Evolutionary conservation across 2,888 invertebrate species (phyloP).

Genomic region (Drosophila suboccidentalis): DNA sequence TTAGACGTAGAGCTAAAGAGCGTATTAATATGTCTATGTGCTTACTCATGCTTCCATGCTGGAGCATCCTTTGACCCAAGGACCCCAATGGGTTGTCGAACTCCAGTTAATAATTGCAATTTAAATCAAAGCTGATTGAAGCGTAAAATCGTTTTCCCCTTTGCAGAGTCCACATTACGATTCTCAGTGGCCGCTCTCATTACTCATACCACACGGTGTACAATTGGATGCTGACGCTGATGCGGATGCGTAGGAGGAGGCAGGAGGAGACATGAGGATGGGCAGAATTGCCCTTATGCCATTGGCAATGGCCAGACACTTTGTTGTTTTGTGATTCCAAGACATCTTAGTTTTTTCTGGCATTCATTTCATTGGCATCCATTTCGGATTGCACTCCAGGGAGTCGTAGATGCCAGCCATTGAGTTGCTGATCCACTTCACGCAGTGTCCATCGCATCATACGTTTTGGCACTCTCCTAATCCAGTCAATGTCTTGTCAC

Average conservation of each 20-base stretch:
- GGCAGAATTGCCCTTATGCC: conserved; percentile 12
- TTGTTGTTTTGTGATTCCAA: conserved; percentile 44
- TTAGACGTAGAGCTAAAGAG: background rate
- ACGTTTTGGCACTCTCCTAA: conserved; percentile 50
- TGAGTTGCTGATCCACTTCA: conserved; percentile 45
- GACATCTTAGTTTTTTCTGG: conserved; percentile 63
- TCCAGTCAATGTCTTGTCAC: conserved; percentile 80
- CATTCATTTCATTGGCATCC: conserved; percentile 79
- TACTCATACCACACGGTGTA: conserved; percentile 72
- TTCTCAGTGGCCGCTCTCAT: conserved; percentile 59
- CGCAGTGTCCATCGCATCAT: conserved; percentile 29
- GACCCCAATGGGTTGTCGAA: conserved; percentile 37
- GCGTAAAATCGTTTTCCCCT: conserved; percentile 74
- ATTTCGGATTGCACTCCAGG: conserved; percentile 83
- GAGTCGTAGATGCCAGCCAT: conserved; percentile 69
- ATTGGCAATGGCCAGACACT: conserved; percentile 24
- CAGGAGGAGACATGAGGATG: background rate
- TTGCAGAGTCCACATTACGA: conserved; percentile 30
- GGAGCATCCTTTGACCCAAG: conserved; percentile 3
- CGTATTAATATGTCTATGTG: background rate
- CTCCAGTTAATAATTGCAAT: conserved; percentile 79
- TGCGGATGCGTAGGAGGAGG: conserved; percentile 1
- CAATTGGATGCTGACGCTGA: conserved; percentile 48
- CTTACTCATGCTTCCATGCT: background rate
- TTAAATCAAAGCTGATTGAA: conserved; percentile 82